Evolutionary conservation across 2,888 invertebrate species (phyloP), one percentile per base, ranked within the genome.

Genomic region (Sphinx pinastri): DNA sequence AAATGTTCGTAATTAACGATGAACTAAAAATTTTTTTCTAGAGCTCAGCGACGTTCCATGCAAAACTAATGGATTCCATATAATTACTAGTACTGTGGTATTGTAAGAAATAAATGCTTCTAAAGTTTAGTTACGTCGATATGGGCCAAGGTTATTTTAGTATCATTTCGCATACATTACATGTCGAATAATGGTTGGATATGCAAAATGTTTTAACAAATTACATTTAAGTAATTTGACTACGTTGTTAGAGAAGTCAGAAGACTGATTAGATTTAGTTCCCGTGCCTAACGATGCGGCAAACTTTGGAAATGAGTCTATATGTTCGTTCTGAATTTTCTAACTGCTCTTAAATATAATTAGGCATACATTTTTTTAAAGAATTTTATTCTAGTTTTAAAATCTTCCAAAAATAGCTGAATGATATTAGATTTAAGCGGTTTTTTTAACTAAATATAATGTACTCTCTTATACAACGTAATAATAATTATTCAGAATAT

Each of bases 1-100:
- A 74, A 79, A 76, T 75, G 76, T 75, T 76, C 70, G 76, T 82
- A 81, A 84, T 84, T 82, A 83, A 81, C 74, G 76, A 72, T 63
- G 67, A 74, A 71, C 63, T 13, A 19, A 6, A 55, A 16, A 47
- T 47, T 49, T 49, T 63, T 47, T 16, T 31, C 31, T 59, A 16
- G 12, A 16, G n/a, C 38, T 16, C 13, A 12, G 59, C 14, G 19
- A 38, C 16, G 14, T 38, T 60, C 51, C 16, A n/a, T 68, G 31
- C 13, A 68, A 31, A 59, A 52, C 31, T 55, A 38, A 52, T 38
- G 59, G 14, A 59, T 25, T 12, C 16, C 10, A 31, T 19, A 57
- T 57, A 25, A 12, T 16, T 57, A 25, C 25, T n/a, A n/a, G n/a
- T n/a, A 11, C 2, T 25, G 4, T 57, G 5, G 12, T 19, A 10